Conservation (phyloP, 2,797 vertebrate genomes). For the Molossus alvarezi region DNA sequence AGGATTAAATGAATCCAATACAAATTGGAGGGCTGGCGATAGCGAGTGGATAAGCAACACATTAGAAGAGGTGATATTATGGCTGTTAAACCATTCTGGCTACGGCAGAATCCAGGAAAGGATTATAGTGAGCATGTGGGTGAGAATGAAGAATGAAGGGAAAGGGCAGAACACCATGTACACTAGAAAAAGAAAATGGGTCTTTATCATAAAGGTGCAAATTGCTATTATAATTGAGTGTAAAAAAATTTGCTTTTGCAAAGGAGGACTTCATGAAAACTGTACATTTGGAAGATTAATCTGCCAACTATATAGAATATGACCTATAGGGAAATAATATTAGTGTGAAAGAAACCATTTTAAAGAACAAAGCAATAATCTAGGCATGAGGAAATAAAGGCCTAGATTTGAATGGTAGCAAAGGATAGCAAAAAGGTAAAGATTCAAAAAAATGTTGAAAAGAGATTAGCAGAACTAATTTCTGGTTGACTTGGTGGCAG, state of each 20-base stretch:
- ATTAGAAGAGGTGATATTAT: not conserved
- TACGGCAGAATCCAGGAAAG: not conserved
- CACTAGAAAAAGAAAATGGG: not conserved
- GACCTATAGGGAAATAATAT: not conserved
- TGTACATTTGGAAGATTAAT: not conserved
- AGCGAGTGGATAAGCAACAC: not conserved
- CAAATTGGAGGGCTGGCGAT: not conserved
- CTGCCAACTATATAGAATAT: not conserved
- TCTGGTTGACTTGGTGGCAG: not conserved
- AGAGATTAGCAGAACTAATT: not conserved
- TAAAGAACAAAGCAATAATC: not conserved
- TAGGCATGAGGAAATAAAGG: not conserved
- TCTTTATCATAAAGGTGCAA: not conserved
- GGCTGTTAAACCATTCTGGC: not conserved
- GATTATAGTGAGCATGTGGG: not conserved
- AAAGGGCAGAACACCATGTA: not conserved
- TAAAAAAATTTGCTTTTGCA: not conserved
- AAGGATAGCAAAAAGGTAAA: slow-evolving; percentile 22
- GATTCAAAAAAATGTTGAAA: slow-evolving; percentile 22
- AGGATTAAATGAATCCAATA: slow-evolving; percentile 1
- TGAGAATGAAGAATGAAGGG: not conserved
- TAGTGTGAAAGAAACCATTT: not conserved
- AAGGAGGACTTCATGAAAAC: slow-evolving; percentile 20
- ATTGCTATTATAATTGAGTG: not conserved
- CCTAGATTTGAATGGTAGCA: not conserved